Percentiles rank a stretch among this genome's conserved stretches.
phyloP scores from a whole-genome alignment of 2,888 invertebrate species.

The Callyntrura guangdongensis region DNA sequence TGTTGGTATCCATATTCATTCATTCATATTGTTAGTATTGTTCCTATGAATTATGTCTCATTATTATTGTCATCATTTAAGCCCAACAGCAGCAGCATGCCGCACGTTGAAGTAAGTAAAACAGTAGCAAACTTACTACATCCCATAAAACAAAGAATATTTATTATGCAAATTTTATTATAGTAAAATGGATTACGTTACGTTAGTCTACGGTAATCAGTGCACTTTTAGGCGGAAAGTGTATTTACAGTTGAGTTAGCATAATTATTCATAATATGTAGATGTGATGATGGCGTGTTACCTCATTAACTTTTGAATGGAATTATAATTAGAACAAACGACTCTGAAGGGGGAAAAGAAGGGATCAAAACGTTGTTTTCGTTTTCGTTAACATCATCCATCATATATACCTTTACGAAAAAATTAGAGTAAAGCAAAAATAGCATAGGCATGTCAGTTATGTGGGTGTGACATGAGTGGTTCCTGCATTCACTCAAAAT shows the following conservation, averaged over 20 bases:
- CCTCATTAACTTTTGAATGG: not conserved
- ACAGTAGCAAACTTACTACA: too few species aligned
- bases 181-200: not conserved
- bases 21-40: slow-evolving; percentile 4
- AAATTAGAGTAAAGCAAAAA: not conserved
- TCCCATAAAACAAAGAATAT: too few species aligned
- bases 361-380: not conserved
- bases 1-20: not conserved
- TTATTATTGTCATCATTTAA: not conserved
- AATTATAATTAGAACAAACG: slow-evolving; percentile 11
- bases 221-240: not conserved
- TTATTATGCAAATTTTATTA: not conserved
- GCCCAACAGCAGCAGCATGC: not conserved
- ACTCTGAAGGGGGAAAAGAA: not conserved
- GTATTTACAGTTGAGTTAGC: not conserved
- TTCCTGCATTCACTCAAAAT: not conserved
- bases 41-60: not conserved
- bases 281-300: not conserved
- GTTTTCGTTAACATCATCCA: not conserved
- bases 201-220: not conserved
- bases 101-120: too few species aligned
- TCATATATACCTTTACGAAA: not conserved
- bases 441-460: not conserved
- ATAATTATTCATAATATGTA: slow-evolving; percentile 23
- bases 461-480: not conserved